Evolutionary conservation across 1,140 invertebrate species (phyloP), one percentile per base, ranked within the genome.

Genomic region (Drosophila pseudoobscura): DNA sequence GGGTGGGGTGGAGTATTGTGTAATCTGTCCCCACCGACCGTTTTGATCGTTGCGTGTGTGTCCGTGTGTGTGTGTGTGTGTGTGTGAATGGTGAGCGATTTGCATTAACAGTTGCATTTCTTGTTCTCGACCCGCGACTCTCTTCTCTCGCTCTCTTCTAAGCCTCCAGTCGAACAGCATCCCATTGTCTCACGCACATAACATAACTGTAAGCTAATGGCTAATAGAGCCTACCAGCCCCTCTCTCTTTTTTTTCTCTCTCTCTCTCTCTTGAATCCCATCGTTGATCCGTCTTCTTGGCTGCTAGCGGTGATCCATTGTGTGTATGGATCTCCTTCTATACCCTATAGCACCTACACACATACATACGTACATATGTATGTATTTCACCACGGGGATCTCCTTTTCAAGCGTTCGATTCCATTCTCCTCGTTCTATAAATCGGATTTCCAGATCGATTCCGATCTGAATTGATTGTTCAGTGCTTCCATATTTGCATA

Each of bases 71-170:
- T 63, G 53, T 24, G 31, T 20, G 24, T 63, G 41, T 5, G 13
- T 24, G 56, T 13, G 22, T 44, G 24, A 43, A 56, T 54, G 5
- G 39, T 54, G 31, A 65, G 55, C 66, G 76, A 84, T 87, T 87
- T 87, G 78, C 82, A 87, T 87, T 87, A 88, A 87, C 82, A 87
- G 82, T 87, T 87, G 82, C 83, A 87, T 87, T 88, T 87, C 83
- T 87, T 87, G 83, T 88, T 87, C 78, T 66, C 62, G 49, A 50
- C 57, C 29, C 41, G 65, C 51, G 22, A 9, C 49, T 66, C 57
- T 62, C 20, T 35, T 52, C 29, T 50, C 20, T 50, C 20, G 35
- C 69, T 56, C 49, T 62, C 54, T 22, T 68, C 58, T 59, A 47
- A 39, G 35, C 11, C 11, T 13, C 11, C 11, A 39, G 53, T 64